These are phyloP conservation scores for Drosophila melanosoma DNA, from an alignment of 2,888 invertebrate genomes.

Conservation along the genomic window DNA sequence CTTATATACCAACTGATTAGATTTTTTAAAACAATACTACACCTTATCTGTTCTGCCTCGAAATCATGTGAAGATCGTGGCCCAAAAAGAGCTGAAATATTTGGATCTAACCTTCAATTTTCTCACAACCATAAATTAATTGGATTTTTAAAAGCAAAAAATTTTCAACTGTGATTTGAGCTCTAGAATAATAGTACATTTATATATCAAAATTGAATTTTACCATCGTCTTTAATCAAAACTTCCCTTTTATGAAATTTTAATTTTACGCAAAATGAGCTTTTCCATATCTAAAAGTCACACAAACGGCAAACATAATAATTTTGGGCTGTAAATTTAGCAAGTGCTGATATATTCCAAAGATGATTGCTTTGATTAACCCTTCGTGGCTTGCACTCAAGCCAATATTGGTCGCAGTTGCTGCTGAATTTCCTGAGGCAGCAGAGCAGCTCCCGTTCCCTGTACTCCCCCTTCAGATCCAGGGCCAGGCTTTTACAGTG, in stretches of 20 bases:
- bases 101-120: not conserved
- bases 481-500: not conserved
- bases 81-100: not conserved
- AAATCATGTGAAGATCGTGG: not conserved
- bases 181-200: not conserved
- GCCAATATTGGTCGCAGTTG: conserved; percentile 14
- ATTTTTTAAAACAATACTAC: not conserved
- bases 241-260: not conserved
- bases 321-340: not conserved
- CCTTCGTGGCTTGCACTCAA: not conserved
- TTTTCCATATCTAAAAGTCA: not conserved
- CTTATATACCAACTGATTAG: not conserved
- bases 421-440: conserved; percentile 16
- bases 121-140: not conserved
- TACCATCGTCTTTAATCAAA: not conserved
- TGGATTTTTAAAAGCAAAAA: not conserved
- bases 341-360: conserved; percentile 4
- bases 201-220: not conserved
- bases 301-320: not conserved
- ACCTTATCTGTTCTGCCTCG: not conserved
- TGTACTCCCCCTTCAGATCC: not conserved
- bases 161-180: not conserved
- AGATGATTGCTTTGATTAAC: not conserved
- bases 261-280: not conserved
- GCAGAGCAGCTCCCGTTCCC: not conserved